Conservation (phyloP, 2,888 invertebrate genomes). For the Phania funesta region DNA sequence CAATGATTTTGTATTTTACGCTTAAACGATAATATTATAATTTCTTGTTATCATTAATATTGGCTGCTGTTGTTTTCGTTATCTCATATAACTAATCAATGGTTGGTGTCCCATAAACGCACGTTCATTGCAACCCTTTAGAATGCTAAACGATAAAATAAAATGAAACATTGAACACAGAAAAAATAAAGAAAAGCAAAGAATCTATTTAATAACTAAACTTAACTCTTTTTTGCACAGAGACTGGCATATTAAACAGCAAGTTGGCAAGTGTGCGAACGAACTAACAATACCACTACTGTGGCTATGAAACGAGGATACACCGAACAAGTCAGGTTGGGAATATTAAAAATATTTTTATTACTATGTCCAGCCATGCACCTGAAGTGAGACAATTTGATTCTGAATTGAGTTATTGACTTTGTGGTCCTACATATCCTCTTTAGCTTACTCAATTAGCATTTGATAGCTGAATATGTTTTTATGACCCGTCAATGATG, state of each 20-base stretch:
- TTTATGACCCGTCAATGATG: too few relatives aligned
- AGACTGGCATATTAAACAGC: neutral
- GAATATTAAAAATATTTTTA: neutral
- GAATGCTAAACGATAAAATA: constrained; percentile 31
- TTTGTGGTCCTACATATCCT: too few relatives aligned
- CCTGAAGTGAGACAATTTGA: too few relatives aligned
- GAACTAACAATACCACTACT: neutral
- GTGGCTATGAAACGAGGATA: neutral
- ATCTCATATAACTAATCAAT: constrained; percentile 62
- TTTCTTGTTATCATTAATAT: constrained; percentile 48
- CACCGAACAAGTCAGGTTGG: neutral
- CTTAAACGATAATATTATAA: constrained; percentile 58
- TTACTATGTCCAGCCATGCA: too few relatives aligned
- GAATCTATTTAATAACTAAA: constrained; percentile 58
- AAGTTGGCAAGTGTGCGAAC: neutral
- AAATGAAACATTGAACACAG: neutral
- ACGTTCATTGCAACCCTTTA: constrained; percentile 59
- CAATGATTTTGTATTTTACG: constrained; percentile 46
- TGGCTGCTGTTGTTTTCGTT: constrained; percentile 39
- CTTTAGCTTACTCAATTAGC: too few relatives aligned
- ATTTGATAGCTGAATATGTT: too few relatives aligned
- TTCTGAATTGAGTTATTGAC: too few relatives aligned
- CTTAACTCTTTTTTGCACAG: constrained; percentile 52
- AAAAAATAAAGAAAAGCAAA: neutral
- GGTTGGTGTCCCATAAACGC: constrained; percentile 43